Conservation (phyloP, 2,888 invertebrate species). For the Ptychoptera contaminata region DNA sequence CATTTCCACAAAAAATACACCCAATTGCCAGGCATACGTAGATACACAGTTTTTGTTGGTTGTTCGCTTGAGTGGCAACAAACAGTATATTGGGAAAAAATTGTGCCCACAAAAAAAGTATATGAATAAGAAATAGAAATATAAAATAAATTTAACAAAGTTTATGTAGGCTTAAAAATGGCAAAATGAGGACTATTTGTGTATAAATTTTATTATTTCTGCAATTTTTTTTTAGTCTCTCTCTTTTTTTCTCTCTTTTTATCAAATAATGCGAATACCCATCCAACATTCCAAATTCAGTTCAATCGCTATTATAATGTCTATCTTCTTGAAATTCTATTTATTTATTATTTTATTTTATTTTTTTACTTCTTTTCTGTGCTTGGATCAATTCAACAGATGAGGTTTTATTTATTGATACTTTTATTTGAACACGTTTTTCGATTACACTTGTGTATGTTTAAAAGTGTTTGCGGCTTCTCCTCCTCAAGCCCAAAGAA, state of each 20-base stretch:
- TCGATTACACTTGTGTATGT: background rate
- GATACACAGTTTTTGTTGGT: no score
- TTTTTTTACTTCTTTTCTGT: background rate
- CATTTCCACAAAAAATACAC: no score
- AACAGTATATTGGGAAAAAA: no score
- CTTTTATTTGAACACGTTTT: background rate
- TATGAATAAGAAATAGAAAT: no score
- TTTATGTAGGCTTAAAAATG: no score
- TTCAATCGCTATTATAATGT: background rate
- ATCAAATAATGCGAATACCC: background rate
- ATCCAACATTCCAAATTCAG: background rate
- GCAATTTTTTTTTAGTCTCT: background rate
- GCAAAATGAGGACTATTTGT: no score
- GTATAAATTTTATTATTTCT: background rate
- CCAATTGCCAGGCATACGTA: no score
- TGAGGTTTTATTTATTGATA: background rate
- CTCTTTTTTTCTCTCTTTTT: background rate
- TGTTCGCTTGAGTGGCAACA: no score
- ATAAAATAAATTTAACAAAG: no score
- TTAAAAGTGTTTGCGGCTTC: background rate
- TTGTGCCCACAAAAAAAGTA: no score
- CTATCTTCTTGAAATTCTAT: background rate
- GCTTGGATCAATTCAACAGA: background rate
- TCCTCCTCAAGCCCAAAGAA: background rate
- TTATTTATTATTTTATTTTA: background rate